These are phyloP conservation scores for Troglohyphantes excavatus DNA, from an alignment of 2,888 invertebrate species.

Conservation along the genomic window DNA sequence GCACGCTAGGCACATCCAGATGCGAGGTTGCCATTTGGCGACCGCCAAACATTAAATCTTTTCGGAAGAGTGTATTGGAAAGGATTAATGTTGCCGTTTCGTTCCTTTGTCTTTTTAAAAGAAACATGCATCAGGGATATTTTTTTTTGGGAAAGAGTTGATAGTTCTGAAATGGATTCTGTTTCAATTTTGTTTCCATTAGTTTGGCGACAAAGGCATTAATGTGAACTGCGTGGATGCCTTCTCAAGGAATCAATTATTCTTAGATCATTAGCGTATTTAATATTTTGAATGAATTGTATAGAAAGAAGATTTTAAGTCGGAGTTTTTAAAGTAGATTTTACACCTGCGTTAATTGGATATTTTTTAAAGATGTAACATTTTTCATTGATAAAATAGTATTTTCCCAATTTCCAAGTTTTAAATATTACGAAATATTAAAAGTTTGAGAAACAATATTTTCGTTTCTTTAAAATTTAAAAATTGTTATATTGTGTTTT, in stretches of 20 bases:
- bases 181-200: slow-evolving; percentile 26
- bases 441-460: no score
- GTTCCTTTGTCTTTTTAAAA: not conserved
- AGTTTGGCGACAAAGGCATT: not conserved
- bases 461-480: no score
- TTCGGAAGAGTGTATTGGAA: slow-evolving; percentile 12
- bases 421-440: no score
- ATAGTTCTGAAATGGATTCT: slow-evolving; percentile 13
- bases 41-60: slow-evolving; percentile 50
- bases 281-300: no score
- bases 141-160: not conserved
- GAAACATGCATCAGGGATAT: slow-evolving; percentile 8
- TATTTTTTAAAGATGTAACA: no score
- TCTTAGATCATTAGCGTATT: not conserved
- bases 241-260: not conserved
- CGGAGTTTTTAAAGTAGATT: no score
- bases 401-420: no score
- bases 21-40: slow-evolving; percentile 69
- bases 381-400: no score
- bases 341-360: no score
- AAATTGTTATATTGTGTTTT: no score
- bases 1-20: slow-evolving; percentile 73
- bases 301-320: no score
- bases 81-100: not conserved
- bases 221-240: not conserved